These are phyloP conservation scores for Diplodus puntazzo DNA, from an alignment of 2,797 vertebrate species.

Conservation along the genomic window DNA sequence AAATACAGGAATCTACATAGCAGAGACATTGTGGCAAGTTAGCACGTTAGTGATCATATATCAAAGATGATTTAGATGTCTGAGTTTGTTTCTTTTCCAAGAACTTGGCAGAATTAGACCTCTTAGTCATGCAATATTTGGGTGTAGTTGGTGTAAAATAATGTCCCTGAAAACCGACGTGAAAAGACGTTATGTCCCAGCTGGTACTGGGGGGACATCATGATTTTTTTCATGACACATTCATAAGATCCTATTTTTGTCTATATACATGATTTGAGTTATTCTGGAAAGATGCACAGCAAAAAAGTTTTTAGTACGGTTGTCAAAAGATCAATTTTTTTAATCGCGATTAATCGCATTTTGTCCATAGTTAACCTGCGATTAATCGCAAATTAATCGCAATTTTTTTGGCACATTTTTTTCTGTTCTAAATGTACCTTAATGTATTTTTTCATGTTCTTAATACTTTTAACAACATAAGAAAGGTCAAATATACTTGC, in stretches of 20 bases:
- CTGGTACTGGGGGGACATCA: no score
- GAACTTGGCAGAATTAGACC: not conserved
- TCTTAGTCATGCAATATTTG: not conserved
- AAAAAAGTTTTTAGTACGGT: not conserved
- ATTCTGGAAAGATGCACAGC: not conserved
- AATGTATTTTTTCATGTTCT: no score
- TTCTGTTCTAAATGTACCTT: no score
- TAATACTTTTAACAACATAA: no score
- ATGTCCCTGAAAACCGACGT: not conserved
- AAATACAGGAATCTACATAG: slow-evolving; percentile 16
- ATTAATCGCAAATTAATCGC: no score
- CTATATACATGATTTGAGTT: not conserved
- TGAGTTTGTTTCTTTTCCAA: not conserved
- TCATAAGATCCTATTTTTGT: not conserved
- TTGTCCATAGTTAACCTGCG: no score
- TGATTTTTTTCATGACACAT: not conserved
- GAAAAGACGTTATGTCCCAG: not conserved
- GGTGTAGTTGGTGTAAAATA: not conserved
- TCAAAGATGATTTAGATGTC: not conserved
- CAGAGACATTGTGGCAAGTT: not conserved
- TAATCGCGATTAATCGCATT: no score
- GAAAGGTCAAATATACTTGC: no score
- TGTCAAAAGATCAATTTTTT: no score
- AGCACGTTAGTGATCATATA: not conserved
- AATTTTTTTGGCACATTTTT: no score